A percentile compares a stretch with the other conserved stretches of the same genome.
These are phyloP conservation scores for Sminthurinus aureus DNA, from an alignment of 2,888 invertebrate genomes.

Conservation along the genomic window DNA sequence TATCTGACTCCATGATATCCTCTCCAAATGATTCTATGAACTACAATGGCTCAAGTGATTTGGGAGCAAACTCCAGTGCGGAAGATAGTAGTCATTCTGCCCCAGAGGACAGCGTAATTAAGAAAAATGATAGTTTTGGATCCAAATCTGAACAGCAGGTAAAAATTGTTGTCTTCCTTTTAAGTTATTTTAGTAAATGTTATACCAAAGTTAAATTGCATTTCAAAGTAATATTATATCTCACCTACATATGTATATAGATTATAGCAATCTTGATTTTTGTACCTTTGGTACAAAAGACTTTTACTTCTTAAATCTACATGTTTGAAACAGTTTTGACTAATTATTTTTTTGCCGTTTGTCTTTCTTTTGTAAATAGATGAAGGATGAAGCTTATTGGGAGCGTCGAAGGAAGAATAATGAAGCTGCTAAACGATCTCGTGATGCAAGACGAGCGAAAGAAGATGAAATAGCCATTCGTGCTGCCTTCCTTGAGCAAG, in stretches of 20 bases:
- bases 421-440: conserved; percentile 91
- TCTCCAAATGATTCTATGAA: conserved; percentile 27
- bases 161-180: conserved; percentile 3
- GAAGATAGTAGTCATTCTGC: conserved; percentile 57
- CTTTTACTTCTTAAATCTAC: too few relatives aligned
- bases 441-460: conserved; percentile 87
- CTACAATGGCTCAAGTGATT: conserved; percentile 14
- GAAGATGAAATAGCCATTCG: conserved; percentile 92
- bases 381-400: conserved; percentile 83
- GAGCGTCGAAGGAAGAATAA: conserved; percentile 91
- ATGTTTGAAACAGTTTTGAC: too few relatives aligned
- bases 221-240: too few relatives aligned
- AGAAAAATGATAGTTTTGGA: background rate
- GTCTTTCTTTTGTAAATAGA: conserved; percentile 37
- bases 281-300: too few relatives aligned
- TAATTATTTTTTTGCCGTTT: background rate
- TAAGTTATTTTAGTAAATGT: background rate
- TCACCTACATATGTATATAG: too few relatives aligned
- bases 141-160: conserved; percentile 58
- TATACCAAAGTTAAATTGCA: too few relatives aligned
- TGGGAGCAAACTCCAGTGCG: conserved; percentile 43
- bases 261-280: too few relatives aligned
- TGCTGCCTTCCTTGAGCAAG: conserved; percentile 85
- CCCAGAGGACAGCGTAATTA: conserved; percentile 48
- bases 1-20: conserved; percentile 20